Percentiles rank a stretch among this genome's conserved stretches.
Conservation (phyloP, 2,888 invertebrate genomes). For the Tenthredo mesomela region DNA sequence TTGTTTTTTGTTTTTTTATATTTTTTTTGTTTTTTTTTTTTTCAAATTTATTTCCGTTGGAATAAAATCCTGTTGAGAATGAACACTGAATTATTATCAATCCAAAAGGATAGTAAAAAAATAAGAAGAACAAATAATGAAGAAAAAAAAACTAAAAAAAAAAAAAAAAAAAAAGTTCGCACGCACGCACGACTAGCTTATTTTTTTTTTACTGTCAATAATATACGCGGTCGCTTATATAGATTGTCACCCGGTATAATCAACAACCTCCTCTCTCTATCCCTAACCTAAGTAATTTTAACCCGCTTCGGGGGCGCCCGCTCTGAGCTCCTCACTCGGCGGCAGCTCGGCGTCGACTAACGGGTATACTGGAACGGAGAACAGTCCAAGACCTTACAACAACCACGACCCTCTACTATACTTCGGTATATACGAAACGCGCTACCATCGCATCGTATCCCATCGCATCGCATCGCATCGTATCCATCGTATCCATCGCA, state of each 20-base stretch:
- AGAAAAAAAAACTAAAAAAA: neutral
- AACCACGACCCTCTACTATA: slow-evolving; percentile 10
- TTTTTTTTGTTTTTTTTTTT: neutral
- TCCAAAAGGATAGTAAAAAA: too few relatives aligned
- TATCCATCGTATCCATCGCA: neutral
- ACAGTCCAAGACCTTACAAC: slow-evolving; percentile 1
- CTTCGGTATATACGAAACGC: neutral
- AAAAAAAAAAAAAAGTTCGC: neutral
- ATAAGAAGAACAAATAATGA: neutral
- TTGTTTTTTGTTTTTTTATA: neutral
- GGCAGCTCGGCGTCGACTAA: slow-evolving; percentile 51
- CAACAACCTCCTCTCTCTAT: neutral
- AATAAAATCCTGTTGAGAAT: neutral
- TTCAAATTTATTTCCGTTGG: neutral
- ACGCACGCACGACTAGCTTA: neutral
- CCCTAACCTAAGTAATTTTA: slow-evolving; percentile 27
- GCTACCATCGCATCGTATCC: slow-evolving; percentile 3
- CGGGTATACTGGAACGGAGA: neutral
- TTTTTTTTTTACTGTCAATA: neutral
- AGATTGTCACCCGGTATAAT: slow-evolving; percentile 11
- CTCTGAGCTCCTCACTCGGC: slow-evolving; percentile 44
- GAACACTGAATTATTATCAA: neutral
- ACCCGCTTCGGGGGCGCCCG: slow-evolving; percentile 11
- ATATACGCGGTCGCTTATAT: neutral
- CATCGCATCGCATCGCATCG: neutral